These are phyloP conservation scores for Drosophila watanabei DNA, from an alignment of 1,140 invertebrate genomes.

Conservation along the genomic window DNA sequence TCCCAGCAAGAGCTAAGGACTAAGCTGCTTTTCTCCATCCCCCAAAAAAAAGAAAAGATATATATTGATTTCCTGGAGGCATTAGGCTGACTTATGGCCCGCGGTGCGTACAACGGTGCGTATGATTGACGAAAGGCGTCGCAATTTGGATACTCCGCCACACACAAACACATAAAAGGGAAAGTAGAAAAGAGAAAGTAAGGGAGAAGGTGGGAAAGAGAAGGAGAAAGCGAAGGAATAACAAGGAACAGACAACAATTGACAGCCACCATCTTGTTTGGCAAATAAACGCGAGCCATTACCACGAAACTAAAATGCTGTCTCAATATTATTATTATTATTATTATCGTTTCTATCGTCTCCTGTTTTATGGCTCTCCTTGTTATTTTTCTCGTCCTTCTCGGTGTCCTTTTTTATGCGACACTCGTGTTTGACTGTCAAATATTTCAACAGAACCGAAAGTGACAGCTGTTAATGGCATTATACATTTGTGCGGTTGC, in stretches of 20 bases:
- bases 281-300: slow-evolving; percentile 74
- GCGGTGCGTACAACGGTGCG: slow-evolving; percentile 47
- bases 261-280: slow-evolving; percentile 63
- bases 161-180: neutral
- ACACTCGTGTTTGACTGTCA: slow-evolving; percentile 66
- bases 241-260: slow-evolving; percentile 43
- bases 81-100: slow-evolving; percentile 36
- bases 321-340: slow-evolving; percentile 69
- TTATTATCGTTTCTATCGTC: slow-evolving; percentile 41
- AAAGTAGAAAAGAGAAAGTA: neutral
- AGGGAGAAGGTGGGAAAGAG: neutral
- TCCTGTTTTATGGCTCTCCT: slow-evolving; percentile 22
- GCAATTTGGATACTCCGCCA: slow-evolving; percentile 39
- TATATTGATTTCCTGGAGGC: slow-evolving; percentile 39
- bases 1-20: neutral
- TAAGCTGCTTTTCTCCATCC: slow-evolving; percentile 25
- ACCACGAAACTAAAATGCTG: slow-evolving; percentile 76
- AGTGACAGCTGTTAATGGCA: slow-evolving; percentile 83
- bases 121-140: slow-evolving; percentile 49
- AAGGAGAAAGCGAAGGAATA: slow-evolving; percentile 10
- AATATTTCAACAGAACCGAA: slow-evolving; percentile 66
- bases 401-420: slow-evolving; percentile 33
- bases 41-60: neutral
- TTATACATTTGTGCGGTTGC: slow-evolving; percentile 63
- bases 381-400: slow-evolving; percentile 17